Percentiles rank a stretch among this genome's conserved stretches.
phyloP scores from a whole-genome alignment of 2,113 vertebrate species.

The Notechis scutatus region DNA sequence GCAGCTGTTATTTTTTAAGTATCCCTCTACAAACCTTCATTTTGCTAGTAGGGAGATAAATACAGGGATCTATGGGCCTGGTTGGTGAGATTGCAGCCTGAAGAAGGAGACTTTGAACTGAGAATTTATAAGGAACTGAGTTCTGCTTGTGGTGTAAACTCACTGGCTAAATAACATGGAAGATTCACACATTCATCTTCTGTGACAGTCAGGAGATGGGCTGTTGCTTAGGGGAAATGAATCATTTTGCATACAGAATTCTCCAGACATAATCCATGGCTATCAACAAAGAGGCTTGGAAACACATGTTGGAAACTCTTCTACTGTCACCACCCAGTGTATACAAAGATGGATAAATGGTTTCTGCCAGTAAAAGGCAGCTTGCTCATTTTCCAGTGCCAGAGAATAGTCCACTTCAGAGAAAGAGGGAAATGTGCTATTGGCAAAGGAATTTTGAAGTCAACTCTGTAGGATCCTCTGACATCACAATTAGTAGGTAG shows the following conservation, averaged over 20 bases:
- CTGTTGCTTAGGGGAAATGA: neutral
- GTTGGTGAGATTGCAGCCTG: neutral
- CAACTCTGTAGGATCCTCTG: neutral
- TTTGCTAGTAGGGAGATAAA: neutral
- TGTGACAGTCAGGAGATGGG: neutral
- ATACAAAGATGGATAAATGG: neutral
- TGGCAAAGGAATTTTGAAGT: neutral
- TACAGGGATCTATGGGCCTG: neutral
- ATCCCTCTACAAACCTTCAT: neutral
- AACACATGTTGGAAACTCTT: neutral
- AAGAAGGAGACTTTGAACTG: neutral
- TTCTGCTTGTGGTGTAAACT: neutral
- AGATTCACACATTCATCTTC: neutral
- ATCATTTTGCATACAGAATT: neutral
- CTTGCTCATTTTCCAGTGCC: neutral
- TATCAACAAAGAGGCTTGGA: neutral
- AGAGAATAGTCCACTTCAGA: no score
- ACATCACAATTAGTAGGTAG: neutral
- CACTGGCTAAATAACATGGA: neutral
- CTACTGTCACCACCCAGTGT: neutral
- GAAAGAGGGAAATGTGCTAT: neutral
- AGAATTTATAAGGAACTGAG: neutral
- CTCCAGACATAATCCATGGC: neutral
- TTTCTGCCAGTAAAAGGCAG: neutral
- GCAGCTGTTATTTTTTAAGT: neutral